Percentiles rank a stretch among this genome's conserved stretches.
These are phyloP conservation scores for Sebastes hubbsi DNA, from an alignment of 2,797 vertebrate species.

Conservation along the genomic window DNA sequence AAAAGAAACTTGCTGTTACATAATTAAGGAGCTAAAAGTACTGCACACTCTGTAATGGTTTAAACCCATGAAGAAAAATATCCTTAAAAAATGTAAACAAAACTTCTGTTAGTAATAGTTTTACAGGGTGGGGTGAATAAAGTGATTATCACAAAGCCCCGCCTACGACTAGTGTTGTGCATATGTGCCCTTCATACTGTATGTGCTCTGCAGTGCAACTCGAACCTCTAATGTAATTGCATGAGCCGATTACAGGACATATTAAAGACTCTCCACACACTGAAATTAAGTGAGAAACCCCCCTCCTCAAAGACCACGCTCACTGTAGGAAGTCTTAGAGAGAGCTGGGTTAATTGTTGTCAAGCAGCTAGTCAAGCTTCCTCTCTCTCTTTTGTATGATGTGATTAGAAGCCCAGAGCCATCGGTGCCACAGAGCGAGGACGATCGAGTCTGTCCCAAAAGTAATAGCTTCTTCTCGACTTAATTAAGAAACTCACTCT, in stretches of 20 bases:
- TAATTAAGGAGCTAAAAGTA: no score
- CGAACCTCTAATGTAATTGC: background rate
- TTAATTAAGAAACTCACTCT: conserved; percentile 73
- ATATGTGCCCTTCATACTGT: background rate
- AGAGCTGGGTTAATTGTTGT: conserved; percentile 48
- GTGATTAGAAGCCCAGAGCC: conserved; percentile 66
- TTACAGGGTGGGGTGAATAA: background rate
- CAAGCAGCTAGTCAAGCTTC: conserved; percentile 5
- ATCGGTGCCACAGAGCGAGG: conserved; percentile 56
- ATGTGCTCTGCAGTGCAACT: background rate
- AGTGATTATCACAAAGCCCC: background rate
- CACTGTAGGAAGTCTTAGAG: conserved; percentile 5
- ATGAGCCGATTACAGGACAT: background rate
- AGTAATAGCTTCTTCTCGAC: conserved; percentile 73
- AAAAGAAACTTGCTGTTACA: no score
- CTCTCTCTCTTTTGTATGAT: conserved; percentile 27
- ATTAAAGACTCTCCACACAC: conserved; percentile 13
- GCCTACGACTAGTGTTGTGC: background rate
- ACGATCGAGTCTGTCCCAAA: conserved; percentile 72
- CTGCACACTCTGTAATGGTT: no score
- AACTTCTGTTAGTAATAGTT: background rate
- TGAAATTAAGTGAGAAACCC: background rate
- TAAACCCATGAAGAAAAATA: no score
- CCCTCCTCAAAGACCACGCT: conserved; percentile 10
- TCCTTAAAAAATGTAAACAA: background rate